Base-by-base conservation (phyloP, 1,140 invertebrate genomes). In the Nephila pilipes region DNA sequence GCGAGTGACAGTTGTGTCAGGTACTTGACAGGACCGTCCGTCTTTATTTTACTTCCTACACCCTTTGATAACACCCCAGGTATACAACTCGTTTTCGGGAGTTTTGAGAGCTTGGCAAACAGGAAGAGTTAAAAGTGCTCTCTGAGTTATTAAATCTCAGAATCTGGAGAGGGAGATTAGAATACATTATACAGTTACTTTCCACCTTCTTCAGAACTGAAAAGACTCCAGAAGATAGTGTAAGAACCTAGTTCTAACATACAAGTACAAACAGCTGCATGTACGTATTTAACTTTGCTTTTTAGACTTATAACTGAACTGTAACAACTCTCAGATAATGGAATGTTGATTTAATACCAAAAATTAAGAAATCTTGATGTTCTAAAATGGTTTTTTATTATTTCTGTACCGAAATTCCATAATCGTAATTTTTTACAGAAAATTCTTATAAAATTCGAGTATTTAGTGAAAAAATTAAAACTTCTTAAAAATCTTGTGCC, bases 1-100 rank as follows among this genome's bases (percentile, higher is more conserved):
- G 18, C 14, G 22, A n/a, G 29, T 87, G 85, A 87, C 85, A 87
- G 57, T 63, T 63, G 38, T 87, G 85, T 63, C 85, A 87, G 85
- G 85, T n/a, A 63, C 54, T 87, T 38, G 57, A 60, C 32, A 16
- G 16, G 60, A 38, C 32, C 32, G 22, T 83, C 80, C 6, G 80
- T 22, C 38, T 83, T 83, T 57, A 57, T 57, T 55, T 55, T 83
- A 54, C 38, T 83, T 55, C 80, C 80, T 57, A 83, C 65, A 83
- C 38, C 46, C 38, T 83, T 83, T 83, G 80, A 83, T 83, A 83
- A 83, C 38, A 46, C 65, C 32, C 12, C 20, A 25, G 18, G 29
- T 46, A 46, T 46, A 46, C 38, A 46, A 5, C 38, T 46, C 38
- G 4, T 46, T 46, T 16, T 32, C 16, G 65, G 38, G 32, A 5